Evolutionary conservation across 2,888 invertebrate genomes (phyloP).

Genomic region (Ophion obscuratus): DNA sequence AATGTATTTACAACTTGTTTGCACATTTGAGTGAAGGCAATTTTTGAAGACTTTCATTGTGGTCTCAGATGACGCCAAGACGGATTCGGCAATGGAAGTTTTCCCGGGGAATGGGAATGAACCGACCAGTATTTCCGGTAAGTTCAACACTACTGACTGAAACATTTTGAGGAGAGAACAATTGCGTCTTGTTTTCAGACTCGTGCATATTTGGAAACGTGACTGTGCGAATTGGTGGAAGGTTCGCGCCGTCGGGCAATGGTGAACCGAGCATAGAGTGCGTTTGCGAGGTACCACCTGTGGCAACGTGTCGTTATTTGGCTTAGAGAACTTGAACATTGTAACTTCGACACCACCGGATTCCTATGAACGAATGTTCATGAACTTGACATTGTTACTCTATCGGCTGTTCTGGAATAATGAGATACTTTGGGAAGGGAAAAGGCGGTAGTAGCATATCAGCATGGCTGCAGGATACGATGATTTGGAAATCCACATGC

Average conservation of each 20-base stretch:
- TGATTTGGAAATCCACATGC: no score
- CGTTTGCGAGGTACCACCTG: slow-evolving; percentile 76
- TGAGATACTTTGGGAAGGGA: not conserved
- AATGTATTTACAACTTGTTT: not conserved
- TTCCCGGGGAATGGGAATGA: not conserved
- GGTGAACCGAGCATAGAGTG: slow-evolving; percentile 67
- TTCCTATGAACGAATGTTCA: not conserved
- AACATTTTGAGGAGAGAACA: not conserved
- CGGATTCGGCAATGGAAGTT: not conserved
- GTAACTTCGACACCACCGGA: not conserved
- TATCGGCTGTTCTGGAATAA: not conserved
- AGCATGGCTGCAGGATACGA: no score
- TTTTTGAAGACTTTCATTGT: not conserved
- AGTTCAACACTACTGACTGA: not conserved
- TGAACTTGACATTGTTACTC: not conserved
- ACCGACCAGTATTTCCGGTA: not conserved
- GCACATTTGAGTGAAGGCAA: not conserved
- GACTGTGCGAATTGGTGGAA: slow-evolving; percentile 66
- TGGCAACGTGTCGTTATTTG: slow-evolving; percentile 71
- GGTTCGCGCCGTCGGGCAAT: slow-evolving; percentile 50
- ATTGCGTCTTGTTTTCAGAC: slow-evolving; percentile 33
- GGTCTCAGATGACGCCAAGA: not conserved
- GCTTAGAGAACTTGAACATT: not conserved
- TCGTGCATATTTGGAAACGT: slow-evolving; percentile 69
- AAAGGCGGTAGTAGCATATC: no score